Percentiles rank a stretch among this genome's conserved stretches.
These are phyloP conservation scores for Neosalanx taihuensis DNA, from an alignment of 2,797 vertebrate species.

Conservation along the genomic window DNA sequence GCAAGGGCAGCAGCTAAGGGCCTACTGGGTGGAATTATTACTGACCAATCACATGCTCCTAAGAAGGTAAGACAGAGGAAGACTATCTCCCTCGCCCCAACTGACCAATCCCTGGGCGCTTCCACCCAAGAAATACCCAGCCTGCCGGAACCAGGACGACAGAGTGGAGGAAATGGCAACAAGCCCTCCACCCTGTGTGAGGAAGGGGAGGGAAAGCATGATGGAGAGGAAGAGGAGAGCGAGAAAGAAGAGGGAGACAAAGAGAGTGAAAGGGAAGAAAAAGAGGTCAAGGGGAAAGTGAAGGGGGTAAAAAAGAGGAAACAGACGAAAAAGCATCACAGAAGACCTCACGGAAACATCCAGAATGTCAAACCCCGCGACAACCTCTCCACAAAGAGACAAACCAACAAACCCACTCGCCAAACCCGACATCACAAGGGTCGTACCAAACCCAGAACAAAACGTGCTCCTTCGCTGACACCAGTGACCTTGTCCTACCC, in stretches of 20 bases:
- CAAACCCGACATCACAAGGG: too few species aligned
- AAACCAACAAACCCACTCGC: slow-evolving; percentile 13
- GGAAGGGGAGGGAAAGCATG: slow-evolving; percentile 17
- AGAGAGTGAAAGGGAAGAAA: slow-evolving; percentile 6
- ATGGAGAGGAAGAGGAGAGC: slow-evolving; percentile 21
- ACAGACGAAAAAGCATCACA: slow-evolving; percentile 20
- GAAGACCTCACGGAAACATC: slow-evolving; percentile 10
- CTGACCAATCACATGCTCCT: slow-evolving; percentile 61
- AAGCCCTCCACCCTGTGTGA: slow-evolving; percentile 18
- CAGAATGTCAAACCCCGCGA: slow-evolving; percentile 18
- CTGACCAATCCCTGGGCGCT: slow-evolving; percentile 23
- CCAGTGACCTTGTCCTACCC: background rate
- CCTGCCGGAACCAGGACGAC: slow-evolving; percentile 4
- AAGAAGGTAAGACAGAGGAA: slow-evolving; percentile 67
- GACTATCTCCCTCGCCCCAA: slow-evolving; percentile 26
- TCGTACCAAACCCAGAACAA: too few species aligned
- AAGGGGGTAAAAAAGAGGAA: slow-evolving; percentile 26
- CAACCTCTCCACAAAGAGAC: slow-evolving; percentile 44
- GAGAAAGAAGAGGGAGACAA: slow-evolving; percentile 1
- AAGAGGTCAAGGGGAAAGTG: background rate
- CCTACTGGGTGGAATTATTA: slow-evolving; percentile 70
- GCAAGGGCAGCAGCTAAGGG: slow-evolving; percentile 81
- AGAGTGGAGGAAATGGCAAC: background rate
- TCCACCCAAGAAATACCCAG: slow-evolving; percentile 33
- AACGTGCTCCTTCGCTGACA: too few species aligned